A percentile compares a stretch with the other conserved stretches of the same genome.
phyloP scores from a whole-genome alignment of 2,113 vertebrate genomes.

The Cervus canadensis region DNA sequence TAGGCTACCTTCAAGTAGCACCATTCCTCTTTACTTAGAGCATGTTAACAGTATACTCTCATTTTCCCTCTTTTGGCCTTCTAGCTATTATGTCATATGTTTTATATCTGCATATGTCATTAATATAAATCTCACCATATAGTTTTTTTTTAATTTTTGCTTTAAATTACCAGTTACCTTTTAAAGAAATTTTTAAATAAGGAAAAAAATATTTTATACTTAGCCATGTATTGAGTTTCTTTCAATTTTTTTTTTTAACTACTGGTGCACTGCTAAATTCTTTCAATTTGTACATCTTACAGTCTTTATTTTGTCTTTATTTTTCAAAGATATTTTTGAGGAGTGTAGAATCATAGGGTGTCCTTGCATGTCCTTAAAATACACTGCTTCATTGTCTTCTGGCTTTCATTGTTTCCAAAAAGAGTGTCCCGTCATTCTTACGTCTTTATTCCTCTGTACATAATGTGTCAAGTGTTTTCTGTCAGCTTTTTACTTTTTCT shows the following conservation, averaged over 20 bases:
- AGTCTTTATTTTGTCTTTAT: background rate
- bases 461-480: background rate
- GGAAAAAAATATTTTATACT: background rate
- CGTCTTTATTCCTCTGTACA: background rate
- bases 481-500: background rate
- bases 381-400: background rate
- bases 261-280: background rate
- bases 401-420: background rate
- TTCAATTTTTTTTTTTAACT: background rate
- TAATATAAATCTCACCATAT: background rate
- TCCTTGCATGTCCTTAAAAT: background rate
- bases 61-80: background rate
- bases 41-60: background rate
- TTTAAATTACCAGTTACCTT: background rate
- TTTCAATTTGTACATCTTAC: background rate
- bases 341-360: background rate
- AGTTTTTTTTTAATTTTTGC: background rate
- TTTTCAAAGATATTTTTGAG: conserved; percentile 17
- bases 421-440: background rate
- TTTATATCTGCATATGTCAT: background rate
- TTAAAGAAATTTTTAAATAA: background rate
- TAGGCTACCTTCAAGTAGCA: background rate
- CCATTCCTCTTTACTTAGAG: background rate
- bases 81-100: background rate
- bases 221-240: background rate